These are phyloP conservation scores for Psettodes erumei DNA, from an alignment of 2,113 vertebrate species.

Conservation along the genomic window DNA sequence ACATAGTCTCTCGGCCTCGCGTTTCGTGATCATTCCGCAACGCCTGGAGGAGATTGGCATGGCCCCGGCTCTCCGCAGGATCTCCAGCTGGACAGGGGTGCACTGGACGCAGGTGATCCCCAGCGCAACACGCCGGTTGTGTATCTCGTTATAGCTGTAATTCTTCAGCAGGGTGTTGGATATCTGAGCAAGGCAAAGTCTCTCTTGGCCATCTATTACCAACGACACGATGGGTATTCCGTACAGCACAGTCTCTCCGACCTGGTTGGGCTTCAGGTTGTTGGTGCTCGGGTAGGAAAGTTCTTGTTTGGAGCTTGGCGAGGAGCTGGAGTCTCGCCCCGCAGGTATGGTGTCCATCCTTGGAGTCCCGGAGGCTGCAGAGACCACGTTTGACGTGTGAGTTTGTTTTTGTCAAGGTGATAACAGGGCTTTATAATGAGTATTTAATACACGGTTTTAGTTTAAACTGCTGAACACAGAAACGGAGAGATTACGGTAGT, in stretches of 20 bases:
- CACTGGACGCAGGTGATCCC: constrained; percentile 95
- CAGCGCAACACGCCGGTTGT: constrained; percentile 93
- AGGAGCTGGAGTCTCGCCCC: constrained; percentile 91
- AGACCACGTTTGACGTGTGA: constrained; percentile 32
- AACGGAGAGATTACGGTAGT: neutral
- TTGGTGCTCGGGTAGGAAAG: constrained; percentile 87
- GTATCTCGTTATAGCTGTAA: constrained; percentile 95
- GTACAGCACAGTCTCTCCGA: constrained; percentile 94
- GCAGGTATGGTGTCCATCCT: constrained; percentile 94
- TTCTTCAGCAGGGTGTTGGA: constrained; percentile 92
- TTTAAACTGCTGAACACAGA: neutral
- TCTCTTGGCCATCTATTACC: constrained; percentile 95
- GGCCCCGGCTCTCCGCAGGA: constrained; percentile 89
- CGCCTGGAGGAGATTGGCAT: constrained; percentile 94
- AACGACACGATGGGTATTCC: constrained; percentile 95
- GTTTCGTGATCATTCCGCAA: constrained; percentile 94
- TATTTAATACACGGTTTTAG: neutral
- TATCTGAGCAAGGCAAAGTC: constrained; percentile 92
- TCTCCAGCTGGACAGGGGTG: constrained; percentile 93
- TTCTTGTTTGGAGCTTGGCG: constrained; percentile 93
- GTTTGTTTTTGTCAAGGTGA: neutral
- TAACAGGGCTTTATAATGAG: constrained; percentile 14
- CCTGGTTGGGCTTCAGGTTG: constrained; percentile 94
- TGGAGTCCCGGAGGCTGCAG: constrained; percentile 75
- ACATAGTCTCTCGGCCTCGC: constrained; percentile 92